Conservation (phyloP, 2,888 invertebrate species). For the Hyposoter didymator region DNA sequence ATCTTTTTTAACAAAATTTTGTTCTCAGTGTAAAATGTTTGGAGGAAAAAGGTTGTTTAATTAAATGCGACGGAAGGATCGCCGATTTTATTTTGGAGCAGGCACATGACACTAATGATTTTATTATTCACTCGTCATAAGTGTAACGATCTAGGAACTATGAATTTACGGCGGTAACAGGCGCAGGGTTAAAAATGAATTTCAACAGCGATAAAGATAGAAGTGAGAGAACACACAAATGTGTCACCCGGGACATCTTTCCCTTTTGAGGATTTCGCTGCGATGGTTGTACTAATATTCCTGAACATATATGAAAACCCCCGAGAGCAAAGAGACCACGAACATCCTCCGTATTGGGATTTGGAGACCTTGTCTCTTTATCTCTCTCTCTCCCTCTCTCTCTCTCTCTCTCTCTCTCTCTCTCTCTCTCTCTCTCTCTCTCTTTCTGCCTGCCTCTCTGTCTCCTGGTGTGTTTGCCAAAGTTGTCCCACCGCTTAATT, state of each 20-base stretch:
- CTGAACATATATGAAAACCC: conserved; percentile 21
- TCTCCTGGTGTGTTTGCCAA: conserved; percentile 67
- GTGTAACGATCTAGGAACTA: neutral
- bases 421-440: neutral
- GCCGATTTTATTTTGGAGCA: neutral
- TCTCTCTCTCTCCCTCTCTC: conserved; percentile 9
- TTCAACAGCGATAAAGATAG: conserved; percentile 3
- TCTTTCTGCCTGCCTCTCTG: conserved; percentile 17
- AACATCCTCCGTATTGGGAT: conserved; percentile 71
- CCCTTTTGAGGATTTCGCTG: conserved; percentile 16
- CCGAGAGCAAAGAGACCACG: conserved; percentile 30
- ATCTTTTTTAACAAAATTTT: too few species aligned
- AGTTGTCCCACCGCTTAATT: conserved; percentile 72
- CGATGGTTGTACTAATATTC: conserved; percentile 43
- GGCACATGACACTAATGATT: neutral
- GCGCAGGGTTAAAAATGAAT: neutral
- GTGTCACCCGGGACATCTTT: conserved; percentile 13
- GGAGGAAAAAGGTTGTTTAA: too few species aligned
- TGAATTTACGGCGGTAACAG: neutral
- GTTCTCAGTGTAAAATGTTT: too few species aligned
- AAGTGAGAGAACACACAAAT: conserved; percentile 24
- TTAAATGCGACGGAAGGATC: neutral
- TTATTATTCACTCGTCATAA: neutral
- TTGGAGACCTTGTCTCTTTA: conserved; percentile 47
- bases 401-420: conserved; percentile 36